Evolutionary conservation across 1,140 invertebrate genomes (phyloP).

Genomic region (Pentalonia nigronervosa): DNA sequence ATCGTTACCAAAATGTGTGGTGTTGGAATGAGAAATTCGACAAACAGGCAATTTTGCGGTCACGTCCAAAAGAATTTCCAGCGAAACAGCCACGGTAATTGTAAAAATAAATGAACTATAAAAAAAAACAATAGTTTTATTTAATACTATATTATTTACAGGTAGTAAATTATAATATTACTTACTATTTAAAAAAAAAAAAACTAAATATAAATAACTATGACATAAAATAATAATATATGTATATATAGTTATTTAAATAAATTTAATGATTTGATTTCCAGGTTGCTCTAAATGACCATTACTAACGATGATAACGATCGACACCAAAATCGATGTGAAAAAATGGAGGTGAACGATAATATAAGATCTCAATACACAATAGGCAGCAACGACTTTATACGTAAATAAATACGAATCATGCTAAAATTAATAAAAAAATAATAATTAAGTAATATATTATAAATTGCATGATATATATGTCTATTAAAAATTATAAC

Average conservation of each 20-base stretch:
- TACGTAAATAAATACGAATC: slow-evolving; percentile 26
- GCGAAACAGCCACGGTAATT: too few relatives aligned
- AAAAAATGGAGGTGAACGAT: background rate
- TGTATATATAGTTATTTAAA: background rate
- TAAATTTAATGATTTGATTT: background rate
- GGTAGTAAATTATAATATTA: too few relatives aligned
- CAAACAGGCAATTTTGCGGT: too few relatives aligned
- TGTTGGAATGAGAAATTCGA: too few relatives aligned
- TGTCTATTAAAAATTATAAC: background rate
- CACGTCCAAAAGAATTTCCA: too few relatives aligned
- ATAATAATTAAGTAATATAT: background rate
- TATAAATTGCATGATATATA: background rate
- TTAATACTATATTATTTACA: too few relatives aligned
- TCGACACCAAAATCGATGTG: background rate
- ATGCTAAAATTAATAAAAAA: background rate
- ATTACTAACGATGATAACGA: slow-evolving; percentile 26
- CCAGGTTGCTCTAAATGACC: slow-evolving; percentile 34
- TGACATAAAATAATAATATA: too few relatives aligned
- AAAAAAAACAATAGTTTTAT: too few relatives aligned
- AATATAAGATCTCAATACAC: slow-evolving; percentile 39
- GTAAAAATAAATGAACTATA: too few relatives aligned
- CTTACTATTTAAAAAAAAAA: background rate
- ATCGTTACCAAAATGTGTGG: too few relatives aligned
- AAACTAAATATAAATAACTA: background rate
- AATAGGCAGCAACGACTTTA: slow-evolving; percentile 51